Base-by-base conservation (phyloP, 1,140 invertebrate species). In the Asobara japonica region DNA sequence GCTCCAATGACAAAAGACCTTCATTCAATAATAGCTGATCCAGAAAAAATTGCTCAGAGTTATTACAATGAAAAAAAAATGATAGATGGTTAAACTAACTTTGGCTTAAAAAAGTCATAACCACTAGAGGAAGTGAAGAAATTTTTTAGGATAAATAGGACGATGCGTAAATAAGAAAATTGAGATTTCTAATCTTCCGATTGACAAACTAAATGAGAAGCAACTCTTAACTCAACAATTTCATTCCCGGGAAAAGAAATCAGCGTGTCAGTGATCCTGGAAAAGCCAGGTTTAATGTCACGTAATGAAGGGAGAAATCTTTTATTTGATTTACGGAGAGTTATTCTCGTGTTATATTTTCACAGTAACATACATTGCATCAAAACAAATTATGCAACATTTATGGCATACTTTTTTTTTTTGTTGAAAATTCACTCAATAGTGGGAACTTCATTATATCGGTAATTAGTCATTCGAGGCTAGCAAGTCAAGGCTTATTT, bases 181-280 rank as follows among this genome's bases (percentile, higher is more conserved):
- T 56, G 10, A 25, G 51, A 56, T 25, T 56, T 56, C 51, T 56
- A 56, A 25, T 25, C 20, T 22, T 22, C 8, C 51, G 51, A 56
- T 56, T 56, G 18, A 16, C 8, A 16, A 7, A 56, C 5, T 22
- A 22, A 56, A 56, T 56, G 51, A 56, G 51, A 56, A 22, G 22
- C 51, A 10, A 56, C 51, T 56, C 51, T 51, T 51, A 7, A 51
- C n/a, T 33, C 3, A 41, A 27, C 22, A 29, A 67, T 48, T 67
- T 29, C 25, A 25, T 67, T 67, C 41, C 56, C 13, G 30, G 48
- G 30, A 66, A 72, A 66, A 72, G 64, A 72, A 72, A 72, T 72
- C 48, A 29, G 2, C 6, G 62, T 60, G 70, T 72, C 70, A 72
- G 11, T 65, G 64, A 72, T 51, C 70, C 62, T 72, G 70, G 27